Percentiles rank a stretch among this genome's conserved stretches.
phyloP scores from a whole-genome alignment of 2,113 vertebrate species.

The Vidua chalybeata region DNA sequence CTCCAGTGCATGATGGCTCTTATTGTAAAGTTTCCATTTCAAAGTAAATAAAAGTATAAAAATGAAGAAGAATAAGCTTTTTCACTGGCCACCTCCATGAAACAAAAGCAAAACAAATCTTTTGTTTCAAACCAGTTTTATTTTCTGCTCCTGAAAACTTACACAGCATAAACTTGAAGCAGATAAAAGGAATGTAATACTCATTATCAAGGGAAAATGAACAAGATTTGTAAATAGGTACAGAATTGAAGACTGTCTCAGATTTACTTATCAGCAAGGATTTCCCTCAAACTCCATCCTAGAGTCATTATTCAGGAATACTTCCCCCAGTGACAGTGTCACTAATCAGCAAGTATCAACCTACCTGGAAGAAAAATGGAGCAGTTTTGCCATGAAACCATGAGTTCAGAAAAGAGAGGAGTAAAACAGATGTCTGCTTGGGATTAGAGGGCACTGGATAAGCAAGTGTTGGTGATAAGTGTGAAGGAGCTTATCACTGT shows the following conservation, averaged over 20 bases:
- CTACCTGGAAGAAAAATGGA: not conserved
- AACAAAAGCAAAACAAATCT: not conserved
- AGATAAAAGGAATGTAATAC: not conserved
- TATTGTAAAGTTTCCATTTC: not conserved
- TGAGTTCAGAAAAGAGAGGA: not conserved
- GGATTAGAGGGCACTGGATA: conserved; percentile 1
- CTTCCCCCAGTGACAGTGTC: not conserved
- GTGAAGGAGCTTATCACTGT: not conserved
- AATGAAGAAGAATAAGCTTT: not conserved
- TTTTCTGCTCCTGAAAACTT: not conserved
- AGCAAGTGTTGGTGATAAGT: not conserved
- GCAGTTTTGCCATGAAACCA: not conserved
- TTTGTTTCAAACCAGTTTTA: not conserved
- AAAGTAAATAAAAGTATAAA: not conserved
- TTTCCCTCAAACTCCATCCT: not conserved
- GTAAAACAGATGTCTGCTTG: not conserved
- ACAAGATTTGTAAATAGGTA: not conserved
- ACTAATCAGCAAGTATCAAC: not conserved
- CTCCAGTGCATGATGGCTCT: not conserved
- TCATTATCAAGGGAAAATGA: not conserved
- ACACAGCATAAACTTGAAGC: not conserved
- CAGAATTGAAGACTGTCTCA: not conserved
- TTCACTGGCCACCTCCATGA: not conserved
- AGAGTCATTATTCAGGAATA: not conserved
- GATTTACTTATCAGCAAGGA: not conserved